phyloP scores from a whole-genome alignment of 2,113 vertebrate genomes.

The Hemiprocne comata region DNA sequence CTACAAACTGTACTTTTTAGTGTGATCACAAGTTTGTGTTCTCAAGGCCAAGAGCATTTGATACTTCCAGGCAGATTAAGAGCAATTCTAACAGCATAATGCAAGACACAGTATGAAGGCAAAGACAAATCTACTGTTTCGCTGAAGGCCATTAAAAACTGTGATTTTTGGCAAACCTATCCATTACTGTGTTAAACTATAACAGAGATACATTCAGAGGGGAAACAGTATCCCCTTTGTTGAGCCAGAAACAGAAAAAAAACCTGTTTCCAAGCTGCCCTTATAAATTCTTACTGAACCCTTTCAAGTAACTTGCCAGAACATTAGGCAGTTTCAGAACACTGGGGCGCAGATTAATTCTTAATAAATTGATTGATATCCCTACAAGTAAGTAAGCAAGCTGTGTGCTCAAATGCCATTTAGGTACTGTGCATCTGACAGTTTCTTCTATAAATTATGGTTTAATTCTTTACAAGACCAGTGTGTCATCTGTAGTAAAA shows the following conservation, averaged over 20 bases:
- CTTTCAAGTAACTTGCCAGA: conserved; percentile 79
- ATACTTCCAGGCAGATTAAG: conserved; percentile 65
- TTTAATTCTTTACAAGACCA: conserved; percentile 47
- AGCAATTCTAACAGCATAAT: conserved; percentile 51
- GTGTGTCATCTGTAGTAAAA: conserved; percentile 31
- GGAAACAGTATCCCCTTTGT: conserved; percentile 80
- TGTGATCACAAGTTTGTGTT: conserved; percentile 21
- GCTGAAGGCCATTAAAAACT: conserved; percentile 73
- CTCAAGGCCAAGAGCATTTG: conserved; percentile 58
- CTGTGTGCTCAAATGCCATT: conserved; percentile 40
- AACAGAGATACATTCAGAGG: conserved; percentile 70
- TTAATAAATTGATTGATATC: conserved; percentile 78
- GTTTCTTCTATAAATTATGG: conserved; percentile 38
- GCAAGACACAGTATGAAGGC: conserved; percentile 62
- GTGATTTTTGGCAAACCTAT: conserved; percentile 77
- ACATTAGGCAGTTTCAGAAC: conserved; percentile 75
- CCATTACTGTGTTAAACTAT: conserved; percentile 68
- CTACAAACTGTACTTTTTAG: conserved; percentile 6
- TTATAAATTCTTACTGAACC: conserved; percentile 76
- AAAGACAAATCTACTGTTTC: conserved; percentile 73
- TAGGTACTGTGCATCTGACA: conserved; percentile 17
- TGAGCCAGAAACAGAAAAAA: conserved; percentile 24
- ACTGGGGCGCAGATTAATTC: conserved; percentile 71
- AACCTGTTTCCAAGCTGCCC: conserved; percentile 59
- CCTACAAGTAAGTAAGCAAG: conserved; percentile 58